A percentile compares a stretch with the other conserved stretches of the same genome.
phyloP scores from a whole-genome alignment of 2,888 invertebrate species.

The Cosmia pyralina region DNA sequence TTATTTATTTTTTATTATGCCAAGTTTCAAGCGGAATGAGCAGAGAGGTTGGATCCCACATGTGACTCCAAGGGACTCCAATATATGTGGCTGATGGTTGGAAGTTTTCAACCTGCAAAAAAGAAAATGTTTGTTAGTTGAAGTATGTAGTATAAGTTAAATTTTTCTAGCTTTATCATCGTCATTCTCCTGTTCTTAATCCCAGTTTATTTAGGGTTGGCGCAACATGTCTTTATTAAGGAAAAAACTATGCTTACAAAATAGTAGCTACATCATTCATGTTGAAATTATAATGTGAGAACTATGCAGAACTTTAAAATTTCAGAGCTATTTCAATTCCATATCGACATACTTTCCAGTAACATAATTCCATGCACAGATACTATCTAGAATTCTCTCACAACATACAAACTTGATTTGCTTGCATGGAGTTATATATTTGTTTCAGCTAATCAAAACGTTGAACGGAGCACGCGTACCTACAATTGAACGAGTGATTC shows the following conservation, averaged over 20 bases:
- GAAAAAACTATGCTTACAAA: too few species aligned
- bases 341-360: not conserved
- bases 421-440: constrained; percentile 1
- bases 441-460: constrained; percentile 44
- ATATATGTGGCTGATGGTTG: not conserved
- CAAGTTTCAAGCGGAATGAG: constrained; percentile 25
- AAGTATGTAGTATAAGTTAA: not conserved
- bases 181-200: not conserved
- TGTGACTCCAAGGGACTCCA: not conserved
- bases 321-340: not conserved
- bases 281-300: too few species aligned
- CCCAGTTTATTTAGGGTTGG: not conserved
- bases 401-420: constrained; percentile 9
- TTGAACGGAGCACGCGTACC: not conserved
- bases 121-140: not conserved
- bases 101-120: constrained; percentile 29
- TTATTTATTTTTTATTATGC: constrained; percentile 29
- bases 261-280: too few species aligned
- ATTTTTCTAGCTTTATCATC: not conserved
- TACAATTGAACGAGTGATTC: constrained; percentile 29
- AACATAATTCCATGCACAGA: not conserved
- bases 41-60: constrained; percentile 20
- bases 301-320: not conserved
- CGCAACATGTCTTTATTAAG: not conserved
- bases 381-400: not conserved